phyloP scores from a whole-genome alignment of 2,797 vertebrate genomes.

The Dicrostonyx torquatus region DNA sequence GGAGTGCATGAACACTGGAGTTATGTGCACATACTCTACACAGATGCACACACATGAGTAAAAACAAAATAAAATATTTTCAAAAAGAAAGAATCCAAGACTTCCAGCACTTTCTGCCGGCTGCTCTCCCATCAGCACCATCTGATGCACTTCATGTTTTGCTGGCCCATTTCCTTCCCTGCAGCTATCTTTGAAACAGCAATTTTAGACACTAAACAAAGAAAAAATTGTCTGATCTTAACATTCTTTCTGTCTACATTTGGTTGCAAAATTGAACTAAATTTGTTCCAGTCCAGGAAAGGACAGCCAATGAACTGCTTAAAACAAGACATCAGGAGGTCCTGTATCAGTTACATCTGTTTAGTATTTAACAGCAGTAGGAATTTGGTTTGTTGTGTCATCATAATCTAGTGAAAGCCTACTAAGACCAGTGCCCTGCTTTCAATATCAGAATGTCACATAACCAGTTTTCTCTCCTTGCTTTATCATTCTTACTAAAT shows the following conservation, averaged over 20 bases:
- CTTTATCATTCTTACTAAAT: slow-evolving; percentile 50
- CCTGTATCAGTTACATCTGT: not conserved
- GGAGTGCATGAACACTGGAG: not conserved
- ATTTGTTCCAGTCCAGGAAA: slow-evolving; percentile 23
- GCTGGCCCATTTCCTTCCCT: slow-evolving; percentile 1
- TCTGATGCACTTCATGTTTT: slow-evolving; percentile 1
- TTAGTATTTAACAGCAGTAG: slow-evolving; percentile 44
- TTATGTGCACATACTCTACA: not conserved
- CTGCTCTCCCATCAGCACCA: not conserved
- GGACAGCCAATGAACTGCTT: not conserved
- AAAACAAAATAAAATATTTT: not conserved
- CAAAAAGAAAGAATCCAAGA: not conserved
- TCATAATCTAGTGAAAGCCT: slow-evolving; percentile 31
- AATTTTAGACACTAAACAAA: not conserved
- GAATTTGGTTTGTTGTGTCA: slow-evolving; percentile 25
- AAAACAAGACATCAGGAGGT: not conserved
- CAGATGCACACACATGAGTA: not conserved
- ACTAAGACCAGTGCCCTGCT: not conserved
- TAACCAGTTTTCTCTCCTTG: not conserved
- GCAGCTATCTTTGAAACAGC: not conserved
- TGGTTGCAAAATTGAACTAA: not conserved
- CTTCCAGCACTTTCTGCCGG: not conserved
- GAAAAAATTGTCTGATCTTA: slow-evolving; percentile 25
- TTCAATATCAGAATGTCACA: slow-evolving; percentile 42
- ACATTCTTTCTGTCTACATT: not conserved